Base-by-base conservation (phyloP, 2,113 vertebrate species). In the Notothenia coriiceps region DNA sequence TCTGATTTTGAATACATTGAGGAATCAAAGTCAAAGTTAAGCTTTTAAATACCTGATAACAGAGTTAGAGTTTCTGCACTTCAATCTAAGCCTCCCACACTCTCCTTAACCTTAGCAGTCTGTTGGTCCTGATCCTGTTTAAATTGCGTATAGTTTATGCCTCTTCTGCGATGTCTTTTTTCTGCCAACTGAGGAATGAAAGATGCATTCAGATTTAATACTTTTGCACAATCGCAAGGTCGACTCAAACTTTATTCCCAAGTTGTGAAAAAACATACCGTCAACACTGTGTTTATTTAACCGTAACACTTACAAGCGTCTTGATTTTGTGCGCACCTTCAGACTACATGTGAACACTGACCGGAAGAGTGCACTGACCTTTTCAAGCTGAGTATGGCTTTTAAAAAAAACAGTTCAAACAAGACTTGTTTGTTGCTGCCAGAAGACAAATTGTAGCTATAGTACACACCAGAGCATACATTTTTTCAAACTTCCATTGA, bases 331-430 rank as follows among this genome's bases (percentile, higher is more conserved):
- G 17, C 0, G 1, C 18, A 1, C n/a, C 22, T 15, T 10, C 55
- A 46, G 44, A 70, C 1, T 3, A 71, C 33, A 69, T n/a, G 13
- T 29, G 10, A 29, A 11, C 54, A 6, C 55, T 76, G 77, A 68
- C 66, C 71, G 14, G 54, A 73, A 55, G 25, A 29, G 25, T 54
- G 60, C 11, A 13, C 66, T 56, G 70, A 82, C 82, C 77, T 87
- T 86, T 86, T 72, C 25, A 44, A 50, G 54, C 55, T 69, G 51
- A 64, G 56, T 46, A 8, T 74, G 60, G 13, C 33, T 62, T 66
- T 73, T 13, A 46, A 22, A 59, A 7, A 77, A 70, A 2, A 1
- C 3, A 67, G n/a, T 57, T 8, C 33, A 12, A 73, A 66, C 13
- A 44, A 60, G n/a, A 11, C 33, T 29, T 25, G 12, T 61, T 52